Evolutionary conservation across 2,113 vertebrate species (phyloP), one percentile per base, ranked within the genome.

Genomic region (Paracanthobrama guichenoti): DNA sequence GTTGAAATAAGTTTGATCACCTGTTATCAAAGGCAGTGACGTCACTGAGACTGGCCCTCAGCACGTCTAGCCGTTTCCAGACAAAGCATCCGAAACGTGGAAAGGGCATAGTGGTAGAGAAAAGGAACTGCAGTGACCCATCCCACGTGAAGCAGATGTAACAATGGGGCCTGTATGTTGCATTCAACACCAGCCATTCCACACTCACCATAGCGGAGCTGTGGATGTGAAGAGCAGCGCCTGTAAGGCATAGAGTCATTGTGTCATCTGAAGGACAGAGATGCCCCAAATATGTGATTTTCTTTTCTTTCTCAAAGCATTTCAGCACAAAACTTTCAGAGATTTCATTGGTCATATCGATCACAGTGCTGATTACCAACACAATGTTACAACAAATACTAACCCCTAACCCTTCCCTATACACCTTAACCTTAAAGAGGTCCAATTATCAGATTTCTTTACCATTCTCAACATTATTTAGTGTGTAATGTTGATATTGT

Each of bases 121-220:
- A 98, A 50, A 26, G 82, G 88, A 99, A 99, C 2, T 90, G 92
- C 14, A 96, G 84, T 0, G 89, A 93, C 57, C 92, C 92, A 0
- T 12, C 62, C 76, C 3, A 86, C 0, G 94, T 95, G 93, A 96
- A 94, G 90, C 97, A 99, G 87, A 97, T 86, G 87, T 97, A 95
- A 89, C 96, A 98, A 90, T 96, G 0, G 0, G 95, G 96, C 50
- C 96, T 92, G 89, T 98, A 98, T 12, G 96, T 97, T 55, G 92
- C 95, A 28, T 98, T 97, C 83, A 89, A 94, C 85, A 98, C 95
- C 90, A 98, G 93, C 97, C 97, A 98, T 2, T 95, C 96, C 8
- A 82, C 92, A 0, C 91, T 92, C 81, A 95, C 91, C 72, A 97
- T 90, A 35, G 95, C 90, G 0, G 93, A 93, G 87, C 95, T 94